Evolutionary conservation across 2,113 vertebrate species (phyloP).

Genomic region (Cyprinus carpio): DNA sequence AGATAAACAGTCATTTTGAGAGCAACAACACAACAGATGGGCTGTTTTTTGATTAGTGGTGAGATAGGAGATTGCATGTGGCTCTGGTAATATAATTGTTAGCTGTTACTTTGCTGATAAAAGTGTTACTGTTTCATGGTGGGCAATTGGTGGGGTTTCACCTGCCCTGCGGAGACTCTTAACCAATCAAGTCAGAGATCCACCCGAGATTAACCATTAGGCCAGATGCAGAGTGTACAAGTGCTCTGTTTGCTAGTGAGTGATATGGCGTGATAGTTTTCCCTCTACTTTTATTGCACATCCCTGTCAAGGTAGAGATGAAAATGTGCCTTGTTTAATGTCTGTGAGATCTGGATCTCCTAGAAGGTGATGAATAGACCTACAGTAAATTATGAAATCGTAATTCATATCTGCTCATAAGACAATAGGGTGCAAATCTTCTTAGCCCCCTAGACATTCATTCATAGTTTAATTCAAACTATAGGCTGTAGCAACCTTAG

Average conservation of each 20-base stretch:
- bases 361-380: conserved; percentile 32
- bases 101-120: conserved; percentile 78
- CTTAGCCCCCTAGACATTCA: background rate
- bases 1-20: conserved; percentile 75
- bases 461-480: conserved; percentile 40
- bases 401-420: conserved; percentile 25
- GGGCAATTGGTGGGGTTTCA: conserved; percentile 77
- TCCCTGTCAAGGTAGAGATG: background rate
- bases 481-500: conserved; percentile 61
- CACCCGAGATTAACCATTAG: conserved; percentile 78
- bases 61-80: conserved; percentile 75
- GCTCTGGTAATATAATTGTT: conserved; percentile 81
- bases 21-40: conserved; percentile 77
- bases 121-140: conserved; percentile 79
- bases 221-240: conserved; percentile 70
- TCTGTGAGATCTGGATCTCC: conserved; percentile 19
- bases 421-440: background rate
- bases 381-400: background rate
- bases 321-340: conserved; percentile 15
- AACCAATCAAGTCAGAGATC: conserved; percentile 81
- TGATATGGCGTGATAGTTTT: conserved; percentile 69
- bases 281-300: conserved; percentile 64
- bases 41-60: conserved; percentile 77
- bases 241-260: conserved; percentile 71
- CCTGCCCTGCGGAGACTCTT: conserved; percentile 78